phyloP scores from a whole-genome alignment of 2,113 vertebrate genomes.

The Aldabrachelys gigantea region DNA sequence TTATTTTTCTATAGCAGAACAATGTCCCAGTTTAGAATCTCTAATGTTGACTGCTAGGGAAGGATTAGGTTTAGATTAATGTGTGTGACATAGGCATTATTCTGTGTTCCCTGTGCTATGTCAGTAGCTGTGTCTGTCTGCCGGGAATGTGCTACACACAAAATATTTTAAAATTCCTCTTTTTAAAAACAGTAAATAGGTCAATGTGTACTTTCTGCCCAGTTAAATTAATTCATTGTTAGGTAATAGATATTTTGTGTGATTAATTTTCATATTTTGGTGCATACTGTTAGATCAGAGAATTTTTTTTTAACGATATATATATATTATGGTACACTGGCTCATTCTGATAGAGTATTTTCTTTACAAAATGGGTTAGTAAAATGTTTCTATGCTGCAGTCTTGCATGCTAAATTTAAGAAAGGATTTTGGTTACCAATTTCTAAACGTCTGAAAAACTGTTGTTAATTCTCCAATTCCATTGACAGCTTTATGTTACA shows the following conservation, averaged over 20 bases:
- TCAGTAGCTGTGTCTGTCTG: background rate
- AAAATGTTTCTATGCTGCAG: background rate
- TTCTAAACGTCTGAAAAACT: background rate
- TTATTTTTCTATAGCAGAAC: background rate
- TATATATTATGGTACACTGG: background rate
- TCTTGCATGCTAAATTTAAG: background rate
- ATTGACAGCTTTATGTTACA: background rate
- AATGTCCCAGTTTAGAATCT: background rate
- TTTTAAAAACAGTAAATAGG: background rate
- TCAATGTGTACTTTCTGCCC: background rate
- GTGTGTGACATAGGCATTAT: background rate
- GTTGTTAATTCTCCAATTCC: fast-evolving
- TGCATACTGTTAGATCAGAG: background rate
- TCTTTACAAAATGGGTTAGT: background rate
- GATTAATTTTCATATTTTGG: background rate
- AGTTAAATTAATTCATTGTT: background rate
- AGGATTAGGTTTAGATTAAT: background rate
- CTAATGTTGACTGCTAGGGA: background rate
- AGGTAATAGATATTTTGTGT: background rate
- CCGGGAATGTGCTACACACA: background rate
- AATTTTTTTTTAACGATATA: background rate
- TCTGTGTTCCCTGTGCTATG: background rate
- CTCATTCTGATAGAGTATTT: background rate
- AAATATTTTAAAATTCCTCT: background rate
- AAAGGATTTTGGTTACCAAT: background rate